A percentile compares a stretch with the other conserved stretches of the same genome.
These are phyloP conservation scores for Acanthosepion esculentum DNA, from an alignment of 2,888 invertebrate genomes.

Conservation along the genomic window DNA sequence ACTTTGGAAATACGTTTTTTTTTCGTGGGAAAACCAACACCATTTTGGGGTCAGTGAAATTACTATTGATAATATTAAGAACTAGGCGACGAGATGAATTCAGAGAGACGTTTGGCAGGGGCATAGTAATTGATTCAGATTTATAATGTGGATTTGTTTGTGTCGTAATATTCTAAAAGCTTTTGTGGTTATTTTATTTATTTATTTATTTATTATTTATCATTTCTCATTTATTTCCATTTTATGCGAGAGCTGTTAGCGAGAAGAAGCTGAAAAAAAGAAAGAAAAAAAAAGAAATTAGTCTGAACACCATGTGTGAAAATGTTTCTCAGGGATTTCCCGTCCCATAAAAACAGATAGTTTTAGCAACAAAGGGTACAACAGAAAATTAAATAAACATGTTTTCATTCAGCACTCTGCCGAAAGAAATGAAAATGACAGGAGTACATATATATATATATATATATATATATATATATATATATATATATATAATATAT, in stretches of 20 bases:
- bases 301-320: not conserved
- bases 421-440: not conserved
- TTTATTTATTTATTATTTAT: not conserved
- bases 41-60: too few species aligned
- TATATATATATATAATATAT: too few species aligned
- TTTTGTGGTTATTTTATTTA: not conserved
- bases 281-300: not conserved
- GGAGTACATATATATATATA: too few species aligned
- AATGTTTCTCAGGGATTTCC: not conserved
- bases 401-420: not conserved
- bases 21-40: too few species aligned
- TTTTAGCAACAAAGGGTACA: not conserved
- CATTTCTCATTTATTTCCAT: not conserved
- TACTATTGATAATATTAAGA: too few species aligned
- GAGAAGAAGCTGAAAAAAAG: not conserved
- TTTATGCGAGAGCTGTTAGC: not conserved
- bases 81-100: too few species aligned
- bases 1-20: too few species aligned
- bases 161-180: not conserved
- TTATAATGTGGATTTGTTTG: too few species aligned
- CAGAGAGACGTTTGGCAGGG: too few species aligned
- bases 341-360: not conserved
- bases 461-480: too few species aligned
- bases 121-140: too few species aligned
- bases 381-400: constrained; percentile 9